A percentile compares a stretch with the other conserved stretches of the same genome.
phyloP scores from a whole-genome alignment of 2,113 vertebrate genomes.

The Sminthopsis crassicaudata region DNA sequence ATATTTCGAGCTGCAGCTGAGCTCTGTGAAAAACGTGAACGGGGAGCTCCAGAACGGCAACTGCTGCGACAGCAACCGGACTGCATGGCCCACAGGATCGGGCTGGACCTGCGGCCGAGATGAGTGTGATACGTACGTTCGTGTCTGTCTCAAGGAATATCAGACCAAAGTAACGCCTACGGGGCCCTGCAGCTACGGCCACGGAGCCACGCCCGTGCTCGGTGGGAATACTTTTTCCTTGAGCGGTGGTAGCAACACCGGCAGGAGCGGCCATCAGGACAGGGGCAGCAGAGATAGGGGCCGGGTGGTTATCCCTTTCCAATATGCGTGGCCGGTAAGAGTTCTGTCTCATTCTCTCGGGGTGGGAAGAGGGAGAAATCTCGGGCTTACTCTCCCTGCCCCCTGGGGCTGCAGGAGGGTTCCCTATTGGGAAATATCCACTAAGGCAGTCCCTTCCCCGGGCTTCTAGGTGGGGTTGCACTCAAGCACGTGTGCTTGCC shows the following conservation, averaged over 20 bases:
- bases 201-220: slow-evolving; percentile 91
- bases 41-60: slow-evolving; percentile 92
- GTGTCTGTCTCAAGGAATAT: slow-evolving; percentile 96
- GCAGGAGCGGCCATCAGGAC: slow-evolving; percentile 83
- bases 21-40: slow-evolving; percentile 91
- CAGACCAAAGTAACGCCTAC: slow-evolving; percentile 91
- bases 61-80: slow-evolving; percentile 92
- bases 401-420: background rate
- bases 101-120: slow-evolving; percentile 84
- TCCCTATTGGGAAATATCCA: no score
- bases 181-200: slow-evolving; percentile 93
- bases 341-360: background rate
- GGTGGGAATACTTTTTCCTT: slow-evolving; percentile 96
- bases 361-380: background rate
- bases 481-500: background rate
- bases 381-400: background rate
- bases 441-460: background rate
- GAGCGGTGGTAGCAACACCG: slow-evolving; percentile 72
- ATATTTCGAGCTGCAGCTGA: slow-evolving; percentile 96
- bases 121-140: slow-evolving; percentile 95
- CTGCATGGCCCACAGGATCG: slow-evolving; percentile 82
- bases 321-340: slow-evolving; percentile 96
- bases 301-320: slow-evolving; percentile 93
- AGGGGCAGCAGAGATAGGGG: slow-evolving; percentile 85
- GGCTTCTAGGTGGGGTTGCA: background rate